Evolutionary conservation across 1,140 invertebrate genomes (phyloP).

Genomic region (Hylaeus volcanicus): DNA sequence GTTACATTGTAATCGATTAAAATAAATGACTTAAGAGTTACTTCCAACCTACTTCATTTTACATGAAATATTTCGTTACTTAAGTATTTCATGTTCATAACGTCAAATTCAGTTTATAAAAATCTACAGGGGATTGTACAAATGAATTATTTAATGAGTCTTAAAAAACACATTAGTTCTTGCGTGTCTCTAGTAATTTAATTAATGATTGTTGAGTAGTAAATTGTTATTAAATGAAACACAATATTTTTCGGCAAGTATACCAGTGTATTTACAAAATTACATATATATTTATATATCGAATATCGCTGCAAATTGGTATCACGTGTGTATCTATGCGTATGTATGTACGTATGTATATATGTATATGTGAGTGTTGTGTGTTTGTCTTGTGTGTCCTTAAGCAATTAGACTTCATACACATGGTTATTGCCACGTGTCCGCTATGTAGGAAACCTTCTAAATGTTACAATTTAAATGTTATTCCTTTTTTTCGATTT

Average conservation of each 20-base stretch:
- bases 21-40: too few species aligned
- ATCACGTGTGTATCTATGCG: conserved; percentile 17
- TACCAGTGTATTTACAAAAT: conserved; percentile 61
- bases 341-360: not conserved
- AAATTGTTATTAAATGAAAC: conserved; percentile 28
- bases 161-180: too few species aligned
- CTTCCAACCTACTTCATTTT: too few species aligned
- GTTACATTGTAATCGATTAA: too few species aligned
- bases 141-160: too few species aligned
- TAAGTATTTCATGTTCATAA: too few species aligned
- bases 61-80: too few species aligned
- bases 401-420: conserved; percentile 51
- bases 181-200: not conserved
- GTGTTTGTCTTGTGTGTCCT: conserved; percentile 35
- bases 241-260: conserved; percentile 35
- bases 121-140: too few species aligned
- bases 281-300: conserved; percentile 48
- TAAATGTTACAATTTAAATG: conserved; percentile 59
- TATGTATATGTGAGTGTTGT: conserved; percentile 8
- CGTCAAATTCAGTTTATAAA: too few species aligned
- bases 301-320: conserved; percentile 48
- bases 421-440: conserved; percentile 13
- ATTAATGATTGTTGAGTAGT: too few species aligned
- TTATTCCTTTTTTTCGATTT: not conserved
- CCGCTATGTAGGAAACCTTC: conserved; percentile 57